Percentiles rank a stretch among this genome's conserved stretches.
Evolutionary conservation across 2,888 invertebrate genomes (phyloP).

Genomic region (Cheilosia vernalis): DNA sequence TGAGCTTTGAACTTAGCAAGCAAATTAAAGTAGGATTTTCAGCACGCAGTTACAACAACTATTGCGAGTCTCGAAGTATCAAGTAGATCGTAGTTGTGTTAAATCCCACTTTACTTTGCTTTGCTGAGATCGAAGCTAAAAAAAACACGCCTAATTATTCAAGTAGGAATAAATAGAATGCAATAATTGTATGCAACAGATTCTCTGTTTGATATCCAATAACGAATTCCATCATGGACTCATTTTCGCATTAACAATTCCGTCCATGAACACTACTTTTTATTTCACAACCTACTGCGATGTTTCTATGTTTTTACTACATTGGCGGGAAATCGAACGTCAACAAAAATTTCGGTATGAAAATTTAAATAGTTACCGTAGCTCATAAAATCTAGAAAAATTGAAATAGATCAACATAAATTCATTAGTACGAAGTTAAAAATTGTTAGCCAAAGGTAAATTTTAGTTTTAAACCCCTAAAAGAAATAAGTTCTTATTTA

Average conservation of each 20-base stretch:
- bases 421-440: neutral
- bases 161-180: no score
- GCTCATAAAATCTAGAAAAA: neutral
- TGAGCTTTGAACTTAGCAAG: no score
- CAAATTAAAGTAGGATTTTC: no score
- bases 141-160: no score
- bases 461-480: neutral
- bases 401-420: neutral
- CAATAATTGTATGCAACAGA: no score
- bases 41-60: no score
- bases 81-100: no score
- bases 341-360: slow-evolving; percentile 49
- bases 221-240: neutral
- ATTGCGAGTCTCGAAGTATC: no score
- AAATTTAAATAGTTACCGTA: slow-evolving; percentile 40
- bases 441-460: slow-evolving; percentile 36
- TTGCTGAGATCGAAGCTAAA: no score
- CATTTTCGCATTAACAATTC: neutral
- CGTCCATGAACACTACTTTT: slow-evolving; percentile 7
- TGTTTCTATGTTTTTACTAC: slow-evolving; percentile 49
- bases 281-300: slow-evolving; percentile 6
- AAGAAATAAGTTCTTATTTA: neutral
- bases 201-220: no score
- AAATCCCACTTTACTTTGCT: no score
- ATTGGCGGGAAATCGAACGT: slow-evolving; percentile 59